These are phyloP conservation scores for Zophobas morio DNA, from an alignment of 1,140 invertebrate genomes.

Conservation along the genomic window DNA sequence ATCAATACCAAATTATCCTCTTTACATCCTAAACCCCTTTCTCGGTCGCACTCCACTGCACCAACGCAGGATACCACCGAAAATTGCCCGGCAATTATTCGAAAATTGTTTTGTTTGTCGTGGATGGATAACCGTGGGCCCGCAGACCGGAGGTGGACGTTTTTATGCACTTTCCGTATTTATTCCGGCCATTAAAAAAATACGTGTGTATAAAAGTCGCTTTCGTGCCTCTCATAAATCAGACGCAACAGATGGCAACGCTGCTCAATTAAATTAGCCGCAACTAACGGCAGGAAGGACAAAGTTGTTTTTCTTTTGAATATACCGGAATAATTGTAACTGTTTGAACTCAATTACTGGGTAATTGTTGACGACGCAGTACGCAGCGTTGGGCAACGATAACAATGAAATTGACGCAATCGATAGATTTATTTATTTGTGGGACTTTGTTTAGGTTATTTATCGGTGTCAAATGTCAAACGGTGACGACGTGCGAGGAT, in stretches of 20 bases:
- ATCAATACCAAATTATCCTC: no score
- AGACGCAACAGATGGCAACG: constrained; percentile 3
- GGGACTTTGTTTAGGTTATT: background rate
- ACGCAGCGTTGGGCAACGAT: constrained; percentile 11
- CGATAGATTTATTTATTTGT: constrained; percentile 41
- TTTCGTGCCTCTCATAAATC: background rate
- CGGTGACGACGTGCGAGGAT: background rate
- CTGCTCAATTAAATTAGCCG: constrained; percentile 16
- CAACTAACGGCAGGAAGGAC: background rate
- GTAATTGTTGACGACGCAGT: constrained; percentile 32
- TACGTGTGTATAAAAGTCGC: background rate
- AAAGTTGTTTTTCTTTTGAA: constrained; percentile 26
- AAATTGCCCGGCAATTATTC: background rate
- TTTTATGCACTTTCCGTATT: background rate
- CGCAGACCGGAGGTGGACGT: background rate
- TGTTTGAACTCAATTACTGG: constrained; percentile 34
- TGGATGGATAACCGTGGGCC: background rate
- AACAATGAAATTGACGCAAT: constrained; percentile 37
- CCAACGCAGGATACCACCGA: background rate
- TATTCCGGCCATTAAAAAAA: background rate
- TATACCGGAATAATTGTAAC: constrained; percentile 17
- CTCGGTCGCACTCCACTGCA: background rate
- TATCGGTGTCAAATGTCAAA: constrained; percentile 31
- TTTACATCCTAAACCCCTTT: no score
- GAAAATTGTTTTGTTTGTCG: background rate